Evolutionary conservation across 30 jellyfish, hydroid and myxozoan species (phyloP).

Genomic region (Hydractinia symbiolongicarpus): DNA sequence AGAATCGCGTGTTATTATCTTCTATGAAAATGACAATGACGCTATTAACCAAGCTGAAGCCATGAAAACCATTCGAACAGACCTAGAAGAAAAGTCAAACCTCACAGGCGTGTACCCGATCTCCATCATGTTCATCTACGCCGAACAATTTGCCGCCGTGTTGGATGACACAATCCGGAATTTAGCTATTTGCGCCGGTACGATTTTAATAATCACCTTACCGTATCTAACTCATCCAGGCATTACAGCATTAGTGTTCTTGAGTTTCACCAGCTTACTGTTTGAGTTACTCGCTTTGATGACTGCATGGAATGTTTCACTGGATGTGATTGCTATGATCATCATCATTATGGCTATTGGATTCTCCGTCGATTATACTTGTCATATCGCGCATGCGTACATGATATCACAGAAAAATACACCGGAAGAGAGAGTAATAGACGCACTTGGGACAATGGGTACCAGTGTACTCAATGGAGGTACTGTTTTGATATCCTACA

Average conservation of each 20-base stretch:
- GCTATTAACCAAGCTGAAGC: constrained; percentile 25
- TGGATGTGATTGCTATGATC: constrained; percentile 83
- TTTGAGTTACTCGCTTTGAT: constrained; percentile 71
- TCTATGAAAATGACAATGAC: not conserved
- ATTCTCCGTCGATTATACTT: constrained; percentile 79
- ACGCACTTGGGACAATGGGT: constrained; percentile 77
- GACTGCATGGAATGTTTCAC: constrained; percentile 77
- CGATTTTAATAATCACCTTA: constrained; percentile 58
- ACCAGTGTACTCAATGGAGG: constrained; percentile 94
- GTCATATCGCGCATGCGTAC: constrained; percentile 88
- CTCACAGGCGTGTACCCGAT: constrained; percentile 17
- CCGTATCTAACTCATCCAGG: constrained; percentile 83
- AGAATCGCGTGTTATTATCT: constrained; percentile 15
- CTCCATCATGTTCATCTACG: constrained; percentile 49
- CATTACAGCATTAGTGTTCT: constrained; percentile 48
- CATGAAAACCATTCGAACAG: constrained; percentile 21
- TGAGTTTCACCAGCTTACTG: constrained; percentile 55
- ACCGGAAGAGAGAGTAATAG: constrained; percentile 73
- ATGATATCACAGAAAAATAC: constrained; percentile 47
- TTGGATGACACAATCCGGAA: constrained; percentile 66
- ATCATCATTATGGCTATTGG: constrained; percentile 91
- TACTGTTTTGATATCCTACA: not conserved
- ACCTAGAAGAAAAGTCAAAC: not conserved
- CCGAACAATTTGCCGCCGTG: constrained; percentile 67
- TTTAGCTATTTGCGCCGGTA: constrained; percentile 56